Percentiles rank a stretch among this genome's conserved stretches.
phyloP scores from a whole-genome alignment of 2,113 vertebrate genomes.

The Mesocricetus auratus region DNA sequence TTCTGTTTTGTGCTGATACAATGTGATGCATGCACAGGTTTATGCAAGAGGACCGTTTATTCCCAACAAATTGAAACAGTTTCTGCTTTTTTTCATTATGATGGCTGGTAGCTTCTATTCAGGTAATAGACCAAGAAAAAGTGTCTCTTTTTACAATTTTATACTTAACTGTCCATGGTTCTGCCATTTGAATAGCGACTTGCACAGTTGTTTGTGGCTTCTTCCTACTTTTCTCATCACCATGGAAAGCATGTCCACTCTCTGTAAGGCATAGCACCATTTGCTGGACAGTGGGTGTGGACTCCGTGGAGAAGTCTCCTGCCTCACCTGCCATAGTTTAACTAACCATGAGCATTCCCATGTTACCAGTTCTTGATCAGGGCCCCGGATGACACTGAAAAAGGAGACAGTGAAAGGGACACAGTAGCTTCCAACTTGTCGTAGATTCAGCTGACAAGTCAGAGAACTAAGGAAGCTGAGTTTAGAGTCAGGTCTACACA shows the following conservation, averaged over 20 bases:
- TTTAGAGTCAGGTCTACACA: not conserved
- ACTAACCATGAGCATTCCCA: not conserved
- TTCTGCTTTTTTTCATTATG: slow-evolving; percentile 62
- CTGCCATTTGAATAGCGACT: slow-evolving; percentile 42
- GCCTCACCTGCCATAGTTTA: not conserved
- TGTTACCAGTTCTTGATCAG: not conserved
- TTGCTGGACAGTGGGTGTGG: not conserved
- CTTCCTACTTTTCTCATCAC: slow-evolving; percentile 52
- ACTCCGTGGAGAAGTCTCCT: not conserved
- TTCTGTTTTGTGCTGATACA: slow-evolving; percentile 63
- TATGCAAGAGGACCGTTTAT: slow-evolving; percentile 51
- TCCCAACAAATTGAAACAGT: slow-evolving; percentile 63
- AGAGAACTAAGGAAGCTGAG: slow-evolving; percentile 31
- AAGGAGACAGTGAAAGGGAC: not conserved
- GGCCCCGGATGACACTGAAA: not conserved
- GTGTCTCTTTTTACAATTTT: not conserved
- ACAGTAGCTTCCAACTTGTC: not conserved
- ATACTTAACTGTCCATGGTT: slow-evolving; percentile 43
- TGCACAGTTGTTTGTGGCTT: not conserved
- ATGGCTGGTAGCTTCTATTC: slow-evolving; percentile 38
- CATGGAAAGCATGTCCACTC: not conserved
- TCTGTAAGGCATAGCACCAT: not conserved
- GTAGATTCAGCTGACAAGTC: not conserved
- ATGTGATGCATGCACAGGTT: slow-evolving; percentile 47
- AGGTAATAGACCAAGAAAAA: slow-evolving; percentile 25